Conservation (phyloP, 2,113 vertebrate genomes). For the Aptenodytes forsteri region DNA sequence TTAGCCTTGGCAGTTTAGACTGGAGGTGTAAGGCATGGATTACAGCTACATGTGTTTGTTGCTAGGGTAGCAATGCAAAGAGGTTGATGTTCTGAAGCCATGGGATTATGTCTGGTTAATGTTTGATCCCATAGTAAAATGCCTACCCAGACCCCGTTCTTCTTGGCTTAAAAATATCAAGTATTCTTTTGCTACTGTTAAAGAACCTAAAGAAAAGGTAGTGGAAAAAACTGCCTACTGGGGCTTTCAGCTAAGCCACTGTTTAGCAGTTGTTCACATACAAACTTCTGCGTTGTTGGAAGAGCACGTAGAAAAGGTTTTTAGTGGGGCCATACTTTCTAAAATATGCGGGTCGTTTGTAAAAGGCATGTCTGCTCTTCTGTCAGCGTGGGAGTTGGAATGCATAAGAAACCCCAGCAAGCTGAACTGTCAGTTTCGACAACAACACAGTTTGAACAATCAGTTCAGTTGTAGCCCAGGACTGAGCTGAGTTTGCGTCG, state of each 20-base stretch:
- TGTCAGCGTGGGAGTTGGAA: neutral
- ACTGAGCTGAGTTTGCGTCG: neutral
- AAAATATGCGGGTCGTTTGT: accelerated
- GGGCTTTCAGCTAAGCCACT: neutral
- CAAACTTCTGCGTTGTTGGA: neutral
- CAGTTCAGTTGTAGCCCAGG: neutral
- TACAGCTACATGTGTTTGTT: neutral
- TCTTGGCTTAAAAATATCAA: neutral
- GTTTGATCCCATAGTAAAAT: neutral
- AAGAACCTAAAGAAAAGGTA: neutral
- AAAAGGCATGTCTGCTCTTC: neutral
- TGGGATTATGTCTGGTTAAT: neutral
- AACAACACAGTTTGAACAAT: neutral
- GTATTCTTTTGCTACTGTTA: neutral
- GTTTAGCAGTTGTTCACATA: neutral
- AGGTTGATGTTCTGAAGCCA: neutral
- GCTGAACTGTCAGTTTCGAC: neutral
- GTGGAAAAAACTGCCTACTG: neutral
- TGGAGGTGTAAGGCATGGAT: neutral
- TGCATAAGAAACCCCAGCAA: neutral
- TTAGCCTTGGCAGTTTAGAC: neutral
- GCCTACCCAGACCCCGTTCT: neutral
- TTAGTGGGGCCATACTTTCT: neutral
- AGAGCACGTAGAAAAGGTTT: neutral
- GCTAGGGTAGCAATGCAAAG: neutral